Evolutionary conservation across 2,797 vertebrate genomes (phyloP), one percentile per base, ranked within the genome.

Genomic region (Tragelaphus oryx): DNA sequence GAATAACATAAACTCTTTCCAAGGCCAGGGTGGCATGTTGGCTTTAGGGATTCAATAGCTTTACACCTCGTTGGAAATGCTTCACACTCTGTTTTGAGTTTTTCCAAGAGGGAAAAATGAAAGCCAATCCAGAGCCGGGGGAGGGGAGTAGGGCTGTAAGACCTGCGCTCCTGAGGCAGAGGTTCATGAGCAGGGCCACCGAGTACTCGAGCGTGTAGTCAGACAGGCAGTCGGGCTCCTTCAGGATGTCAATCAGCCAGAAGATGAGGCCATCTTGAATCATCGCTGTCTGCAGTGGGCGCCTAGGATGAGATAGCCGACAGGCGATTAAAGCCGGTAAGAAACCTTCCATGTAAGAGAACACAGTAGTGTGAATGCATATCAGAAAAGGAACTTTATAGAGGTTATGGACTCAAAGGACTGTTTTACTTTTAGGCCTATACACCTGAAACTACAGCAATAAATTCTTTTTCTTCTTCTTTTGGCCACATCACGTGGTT

Each of bases 81-180:
- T 80, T 55, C 52, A 87, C 4, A 8, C 7, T 24, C n/a, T 68
- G 62, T 37, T 68, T 57, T 60, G 17, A 6, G 62, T 81, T 86
- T 68, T 79, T 81, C 62, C 22, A 18, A 0, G 3, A 52, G 41
- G 62, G 85, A 82, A 6, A 59, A 8, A 59, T 22, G 7, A 28
- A 83, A 44, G 75, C 86, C 74, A 74, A 11, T 8, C 9, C 8
- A 26, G 89, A 41, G 55, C 91, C 10, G 0, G 78, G 78, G 4
- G 2, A 2, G 2, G 4, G 46, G 52, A 57, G 1, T 0, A 48
- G 22, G 71, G 57, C 55, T 17, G n/a, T 50, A 76, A 93, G 96
- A 99, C 99, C 99, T 99, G 99, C 98, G 6, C 99, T 99, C 54
- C 99, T 98, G 82, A 99, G 99, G 97, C 99, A 99, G 80, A 99